A percentile compares a stretch with the other conserved stretches of the same genome.
phyloP scores from a whole-genome alignment of 2,797 vertebrate species.

The Chiloscyllium punctatum region DNA sequence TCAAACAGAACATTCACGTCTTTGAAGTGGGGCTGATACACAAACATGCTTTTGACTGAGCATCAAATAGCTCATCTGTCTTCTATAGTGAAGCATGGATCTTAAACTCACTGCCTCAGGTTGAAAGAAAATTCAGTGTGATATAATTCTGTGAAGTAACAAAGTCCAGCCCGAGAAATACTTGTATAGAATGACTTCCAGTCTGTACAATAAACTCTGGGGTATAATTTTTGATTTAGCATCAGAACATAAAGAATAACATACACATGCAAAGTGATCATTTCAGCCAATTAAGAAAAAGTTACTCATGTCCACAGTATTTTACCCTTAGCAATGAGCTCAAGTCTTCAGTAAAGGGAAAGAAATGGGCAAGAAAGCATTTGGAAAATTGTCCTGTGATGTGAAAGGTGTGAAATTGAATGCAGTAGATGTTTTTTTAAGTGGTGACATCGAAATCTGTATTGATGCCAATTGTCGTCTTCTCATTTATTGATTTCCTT shows the following conservation, averaged over 20 bases:
- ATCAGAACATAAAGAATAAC: background rate
- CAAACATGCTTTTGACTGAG: conserved; percentile 40
- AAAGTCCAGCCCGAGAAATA: background rate
- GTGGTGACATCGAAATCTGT: background rate
- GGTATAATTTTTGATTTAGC: background rate
- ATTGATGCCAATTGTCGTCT: background rate
- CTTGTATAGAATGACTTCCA: background rate
- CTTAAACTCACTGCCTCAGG: conserved; percentile 40
- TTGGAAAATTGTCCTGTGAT: background rate
- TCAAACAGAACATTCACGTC: conserved; percentile 47
- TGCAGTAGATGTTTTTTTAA: background rate
- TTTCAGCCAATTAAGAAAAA: background rate
- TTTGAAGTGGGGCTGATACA: conserved; percentile 51
- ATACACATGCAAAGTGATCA: background rate
- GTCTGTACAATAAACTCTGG: background rate
- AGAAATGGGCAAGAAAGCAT: background rate
- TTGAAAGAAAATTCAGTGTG: conserved; percentile 39
- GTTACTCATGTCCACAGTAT: background rate
- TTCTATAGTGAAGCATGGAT: conserved; percentile 40
- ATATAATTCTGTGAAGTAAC: background rate
- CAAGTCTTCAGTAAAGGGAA: background rate
- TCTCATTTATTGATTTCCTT: background rate
- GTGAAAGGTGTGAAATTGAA: background rate
- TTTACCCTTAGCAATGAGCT: background rate
- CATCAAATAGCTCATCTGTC: conserved; percentile 41